A percentile compares a stretch with the other conserved stretches of the same genome.
These are phyloP conservation scores for Palythoa grandiflora DNA, from an alignment of 92 coral and sea anemone genomes.

Conservation along the genomic window DNA sequence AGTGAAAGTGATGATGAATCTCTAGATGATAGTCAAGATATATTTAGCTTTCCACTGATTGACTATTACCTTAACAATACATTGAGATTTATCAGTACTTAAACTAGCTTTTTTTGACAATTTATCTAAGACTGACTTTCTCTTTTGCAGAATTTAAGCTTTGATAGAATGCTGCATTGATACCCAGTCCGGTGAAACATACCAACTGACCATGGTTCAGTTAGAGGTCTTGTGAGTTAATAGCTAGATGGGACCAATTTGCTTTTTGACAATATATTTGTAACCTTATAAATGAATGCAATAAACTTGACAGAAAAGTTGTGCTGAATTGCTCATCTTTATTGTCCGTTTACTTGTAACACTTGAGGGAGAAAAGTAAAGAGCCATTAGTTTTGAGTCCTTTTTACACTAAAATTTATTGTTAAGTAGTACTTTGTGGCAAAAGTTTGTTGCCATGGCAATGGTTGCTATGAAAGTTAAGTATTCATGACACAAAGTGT, in stretches of 20 bases:
- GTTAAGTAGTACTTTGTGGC: conserved; percentile 14
- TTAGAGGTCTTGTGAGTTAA: conserved; percentile 28
- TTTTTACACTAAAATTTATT: conserved; percentile 24
- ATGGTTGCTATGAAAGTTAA: conserved; percentile 18
- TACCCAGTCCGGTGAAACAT: conserved; percentile 19
- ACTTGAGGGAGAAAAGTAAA: conserved; percentile 13
- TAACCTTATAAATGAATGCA: conserved; percentile 9
- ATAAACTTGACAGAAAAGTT: conserved; percentile 14
- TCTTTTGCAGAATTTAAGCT: conserved; percentile 1
- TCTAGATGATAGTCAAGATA: background rate
- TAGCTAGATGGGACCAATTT: conserved; percentile 30
- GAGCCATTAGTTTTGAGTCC: conserved; percentile 19
- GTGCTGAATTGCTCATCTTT: conserved; percentile 14
- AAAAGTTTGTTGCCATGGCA: conserved; percentile 30
- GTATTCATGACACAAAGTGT: conserved; percentile 22
- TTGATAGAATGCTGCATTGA: background rate
- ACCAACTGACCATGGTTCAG: conserved; percentile 32
- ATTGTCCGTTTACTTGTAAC: conserved; percentile 18
- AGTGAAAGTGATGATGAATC: conserved; percentile 4
- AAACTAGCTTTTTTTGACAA: background rate
- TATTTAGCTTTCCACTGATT: conserved; percentile 6
- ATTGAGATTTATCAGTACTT: background rate
- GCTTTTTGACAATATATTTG: background rate
- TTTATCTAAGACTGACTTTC: background rate
- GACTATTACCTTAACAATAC: conserved; percentile 28